phyloP scores from a whole-genome alignment of 2,113 vertebrate genomes.

The Mastomys coucha region DNA sequence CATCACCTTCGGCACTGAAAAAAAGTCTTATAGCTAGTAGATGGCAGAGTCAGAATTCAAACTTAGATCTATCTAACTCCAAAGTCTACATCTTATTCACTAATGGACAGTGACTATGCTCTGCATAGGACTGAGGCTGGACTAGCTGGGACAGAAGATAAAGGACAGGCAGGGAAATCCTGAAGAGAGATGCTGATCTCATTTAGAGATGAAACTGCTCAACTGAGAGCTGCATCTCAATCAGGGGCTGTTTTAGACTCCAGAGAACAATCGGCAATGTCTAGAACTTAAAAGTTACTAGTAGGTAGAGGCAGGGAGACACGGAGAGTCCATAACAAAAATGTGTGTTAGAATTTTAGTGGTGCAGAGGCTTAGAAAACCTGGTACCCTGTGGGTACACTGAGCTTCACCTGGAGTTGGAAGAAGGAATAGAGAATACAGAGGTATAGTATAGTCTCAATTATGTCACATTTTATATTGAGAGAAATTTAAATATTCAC shows the following conservation, averaged over 20 bases:
- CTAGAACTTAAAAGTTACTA: slow-evolving; percentile 1
- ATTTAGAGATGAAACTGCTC: background rate
- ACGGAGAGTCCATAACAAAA: background rate
- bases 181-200: slow-evolving; percentile 7
- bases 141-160: slow-evolving; percentile 20
- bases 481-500: slow-evolving; percentile 59
- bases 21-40: background rate
- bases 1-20: background rate
- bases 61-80: slow-evolving; percentile 1
- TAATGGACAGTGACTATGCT: background rate
- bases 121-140: background rate
- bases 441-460: background rate
- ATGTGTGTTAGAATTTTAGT: background rate
- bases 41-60: slow-evolving; percentile 39
- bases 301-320: background rate
- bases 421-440: background rate
- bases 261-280: background rate
- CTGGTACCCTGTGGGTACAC: background rate
- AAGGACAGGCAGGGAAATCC: background rate
- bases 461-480: slow-evolving; percentile 21
- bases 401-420: background rate
- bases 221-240: background rate
- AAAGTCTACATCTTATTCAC: background rate
- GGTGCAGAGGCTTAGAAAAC: background rate
- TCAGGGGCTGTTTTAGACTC: background rate